A percentile compares a stretch with the other conserved stretches of the same genome.
Evolutionary conservation across 2,113 vertebrate species (phyloP).

Genomic region (Prionailurus bengalensis): DNA sequence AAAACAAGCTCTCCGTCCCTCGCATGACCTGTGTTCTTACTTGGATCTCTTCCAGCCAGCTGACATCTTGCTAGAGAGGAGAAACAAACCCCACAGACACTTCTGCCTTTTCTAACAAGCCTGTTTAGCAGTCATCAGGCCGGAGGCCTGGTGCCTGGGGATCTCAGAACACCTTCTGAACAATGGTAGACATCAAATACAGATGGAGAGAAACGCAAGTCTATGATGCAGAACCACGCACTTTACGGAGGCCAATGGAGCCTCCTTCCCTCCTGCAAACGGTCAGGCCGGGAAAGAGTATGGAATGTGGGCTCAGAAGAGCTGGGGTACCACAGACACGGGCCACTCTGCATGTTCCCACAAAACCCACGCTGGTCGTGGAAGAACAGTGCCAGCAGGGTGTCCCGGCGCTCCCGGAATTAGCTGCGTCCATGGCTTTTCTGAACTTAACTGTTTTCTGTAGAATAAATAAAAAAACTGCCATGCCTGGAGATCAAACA

Average conservation of each 20-base stretch:
- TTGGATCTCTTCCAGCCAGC: background rate
- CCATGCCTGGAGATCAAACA: background rate
- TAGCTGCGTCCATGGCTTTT: background rate
- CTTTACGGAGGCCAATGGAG: background rate
- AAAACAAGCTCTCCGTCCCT: background rate
- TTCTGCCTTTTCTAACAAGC: background rate
- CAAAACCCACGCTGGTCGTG: background rate
- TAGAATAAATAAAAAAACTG: background rate
- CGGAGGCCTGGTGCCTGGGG: background rate
- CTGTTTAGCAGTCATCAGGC: background rate
- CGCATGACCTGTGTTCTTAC: background rate
- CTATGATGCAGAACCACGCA: background rate
- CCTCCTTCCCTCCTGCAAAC: accelerated
- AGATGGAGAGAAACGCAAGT: background rate
- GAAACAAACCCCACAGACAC: background rate
- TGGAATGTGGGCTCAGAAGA: background rate
- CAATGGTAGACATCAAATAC: background rate
- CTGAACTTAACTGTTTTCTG: background rate
- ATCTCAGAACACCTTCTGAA: background rate
- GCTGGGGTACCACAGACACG: background rate
- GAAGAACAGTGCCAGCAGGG: background rate
- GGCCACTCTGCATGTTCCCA: background rate
- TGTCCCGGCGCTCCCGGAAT: background rate
- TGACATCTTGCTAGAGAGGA: background rate
- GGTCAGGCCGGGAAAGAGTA: background rate